These are phyloP conservation scores for Eupeodes luniger DNA, from an alignment of 2,888 invertebrate genomes.

Conservation along the genomic window DNA sequence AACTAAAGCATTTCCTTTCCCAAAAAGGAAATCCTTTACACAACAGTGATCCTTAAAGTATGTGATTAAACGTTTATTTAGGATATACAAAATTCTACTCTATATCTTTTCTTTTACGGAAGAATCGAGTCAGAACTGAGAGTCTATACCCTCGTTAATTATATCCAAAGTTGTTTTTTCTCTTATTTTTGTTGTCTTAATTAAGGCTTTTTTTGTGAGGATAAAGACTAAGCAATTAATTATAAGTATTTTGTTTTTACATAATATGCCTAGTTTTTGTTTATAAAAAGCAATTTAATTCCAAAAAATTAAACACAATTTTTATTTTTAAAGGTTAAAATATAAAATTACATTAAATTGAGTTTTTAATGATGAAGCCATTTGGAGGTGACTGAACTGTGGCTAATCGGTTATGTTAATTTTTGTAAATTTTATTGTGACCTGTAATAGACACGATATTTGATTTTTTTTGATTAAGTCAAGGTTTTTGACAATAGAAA, in stretches of 20 bases:
- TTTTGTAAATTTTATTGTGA: no score
- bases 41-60: constrained; percentile 16
- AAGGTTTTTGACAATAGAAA: no score
- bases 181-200: not conserved
- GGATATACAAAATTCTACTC: no score
- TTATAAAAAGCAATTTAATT: not conserved
- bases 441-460: no score
- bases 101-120: constrained; percentile 5
- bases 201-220: not conserved
- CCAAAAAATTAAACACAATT: not conserved
- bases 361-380: no score
- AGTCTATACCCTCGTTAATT: constrained; percentile 17
- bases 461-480: no score
- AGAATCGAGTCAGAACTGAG: not conserved
- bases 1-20: not conserved
- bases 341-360: no score
- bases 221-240: constrained; percentile 27
- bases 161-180: not conserved
- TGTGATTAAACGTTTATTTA: constrained; percentile 28
- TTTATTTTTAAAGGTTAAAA: not conserved
- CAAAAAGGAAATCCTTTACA: constrained; percentile 16
- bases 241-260: constrained; percentile 16
- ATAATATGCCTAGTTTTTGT: not conserved
- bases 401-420: no score
- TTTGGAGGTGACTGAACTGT: no score